Evolutionary conservation across 1,140 invertebrate species (phyloP).

Genomic region (Uloborus diversus): DNA sequence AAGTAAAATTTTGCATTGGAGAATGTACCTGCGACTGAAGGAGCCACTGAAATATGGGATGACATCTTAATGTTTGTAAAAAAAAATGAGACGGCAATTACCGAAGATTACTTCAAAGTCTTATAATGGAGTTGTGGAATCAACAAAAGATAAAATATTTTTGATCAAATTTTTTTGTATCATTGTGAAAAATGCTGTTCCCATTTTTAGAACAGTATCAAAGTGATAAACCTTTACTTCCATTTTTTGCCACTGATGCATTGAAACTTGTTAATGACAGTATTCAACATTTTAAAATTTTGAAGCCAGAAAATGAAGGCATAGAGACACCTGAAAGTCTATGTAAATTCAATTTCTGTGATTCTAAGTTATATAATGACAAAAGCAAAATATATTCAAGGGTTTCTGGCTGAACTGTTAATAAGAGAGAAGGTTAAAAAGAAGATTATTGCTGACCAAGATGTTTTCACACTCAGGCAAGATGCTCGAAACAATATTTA

Average conservation of each 20-base stretch:
- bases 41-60: slow-evolving; percentile 5
- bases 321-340: background rate
- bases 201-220: slow-evolving; percentile 7
- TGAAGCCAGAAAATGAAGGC: background rate
- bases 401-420: background rate
- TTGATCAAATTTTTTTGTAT: background rate
- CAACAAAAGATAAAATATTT: background rate
- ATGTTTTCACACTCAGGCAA: background rate
- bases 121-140: background rate
- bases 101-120: background rate
- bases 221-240: background rate
- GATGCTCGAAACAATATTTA: background rate
- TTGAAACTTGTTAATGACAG: background rate
- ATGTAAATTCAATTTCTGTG: background rate
- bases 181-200: background rate
- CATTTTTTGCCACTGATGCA: slow-evolving; percentile 6
- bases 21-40: background rate
- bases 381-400: background rate
- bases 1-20: background rate
- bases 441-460: background rate
- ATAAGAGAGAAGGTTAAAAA: background rate
- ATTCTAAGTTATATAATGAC: background rate
- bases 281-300: background rate
- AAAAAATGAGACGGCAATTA: background rate
- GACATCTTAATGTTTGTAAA: background rate